Conservation (phyloP, 2,888 invertebrate genomes). For the Agrilus cyanescens region DNA sequence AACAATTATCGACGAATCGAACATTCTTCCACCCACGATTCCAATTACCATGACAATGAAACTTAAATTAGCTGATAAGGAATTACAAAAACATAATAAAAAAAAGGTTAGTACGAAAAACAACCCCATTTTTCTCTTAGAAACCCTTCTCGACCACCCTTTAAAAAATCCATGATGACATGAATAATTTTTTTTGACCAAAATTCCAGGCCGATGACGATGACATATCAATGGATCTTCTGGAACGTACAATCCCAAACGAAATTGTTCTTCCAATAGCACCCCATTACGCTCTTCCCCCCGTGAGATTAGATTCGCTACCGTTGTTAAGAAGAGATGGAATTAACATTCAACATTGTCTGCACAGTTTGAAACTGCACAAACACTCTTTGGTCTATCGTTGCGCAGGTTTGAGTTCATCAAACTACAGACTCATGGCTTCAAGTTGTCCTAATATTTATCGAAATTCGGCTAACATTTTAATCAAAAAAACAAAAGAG, state of each 20-base stretch:
- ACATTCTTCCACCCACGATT: constrained; percentile 36
- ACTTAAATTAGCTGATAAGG: constrained; percentile 33
- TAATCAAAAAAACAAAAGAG: constrained; percentile 64
- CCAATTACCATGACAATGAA: constrained; percentile 54
- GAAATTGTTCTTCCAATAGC: constrained; percentile 1
- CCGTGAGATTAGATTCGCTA: constrained; percentile 28
- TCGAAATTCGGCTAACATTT: constrained; percentile 78
- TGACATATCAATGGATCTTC: constrained; percentile 11
- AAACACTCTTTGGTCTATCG: constrained; percentile 77
- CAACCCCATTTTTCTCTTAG: background rate
- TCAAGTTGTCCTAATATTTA: constrained; percentile 89
- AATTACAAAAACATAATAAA: background rate
- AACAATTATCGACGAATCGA: constrained; percentile 29
- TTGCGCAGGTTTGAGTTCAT: constrained; percentile 73
- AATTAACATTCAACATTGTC: constrained; percentile 49
- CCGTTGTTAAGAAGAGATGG: constrained; percentile 42
- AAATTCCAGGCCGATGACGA: constrained; percentile 21
- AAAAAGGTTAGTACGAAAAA: background rate
- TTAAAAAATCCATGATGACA: background rate
- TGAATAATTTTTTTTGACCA: background rate
- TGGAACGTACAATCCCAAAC: constrained; percentile 11
- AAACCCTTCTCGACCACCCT: background rate
- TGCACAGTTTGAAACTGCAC: constrained; percentile 60
- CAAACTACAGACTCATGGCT: constrained; percentile 68
- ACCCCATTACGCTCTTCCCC: constrained; percentile 1